A percentile compares a stretch with the other conserved stretches of the same genome.
phyloP scores from a whole-genome alignment of 2,888 invertebrate genomes.

The Argyresthia albistria region DNA sequence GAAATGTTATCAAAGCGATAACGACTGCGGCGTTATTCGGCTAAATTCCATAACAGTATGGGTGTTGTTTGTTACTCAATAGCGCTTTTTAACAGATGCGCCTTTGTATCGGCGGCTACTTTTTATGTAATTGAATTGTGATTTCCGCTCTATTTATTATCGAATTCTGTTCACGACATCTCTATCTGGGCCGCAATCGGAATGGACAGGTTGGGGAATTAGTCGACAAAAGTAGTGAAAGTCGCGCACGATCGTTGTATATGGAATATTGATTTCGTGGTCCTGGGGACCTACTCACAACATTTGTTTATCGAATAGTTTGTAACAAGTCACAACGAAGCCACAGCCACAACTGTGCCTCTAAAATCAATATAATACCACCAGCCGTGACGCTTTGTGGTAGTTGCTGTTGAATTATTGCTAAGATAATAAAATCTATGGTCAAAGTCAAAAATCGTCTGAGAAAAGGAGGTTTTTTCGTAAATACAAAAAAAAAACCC shows the following conservation, averaged over 20 bases:
- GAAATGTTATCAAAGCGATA: slow-evolving; percentile 2
- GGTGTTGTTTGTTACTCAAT: background rate
- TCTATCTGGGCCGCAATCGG: slow-evolving; percentile 22
- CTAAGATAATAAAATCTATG: too few relatives aligned
- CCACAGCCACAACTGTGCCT: too few relatives aligned
- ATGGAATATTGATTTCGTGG: slow-evolving; percentile 2
- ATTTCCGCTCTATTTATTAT: slow-evolving; percentile 34
- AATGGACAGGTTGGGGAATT: slow-evolving; percentile 24
- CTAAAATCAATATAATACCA: too few relatives aligned
- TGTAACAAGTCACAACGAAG: too few relatives aligned
- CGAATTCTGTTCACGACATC: slow-evolving; percentile 33
- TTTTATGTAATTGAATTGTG: background rate
- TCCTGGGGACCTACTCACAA: background rate
- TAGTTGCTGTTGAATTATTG: too few relatives aligned
- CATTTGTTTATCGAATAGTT: too few relatives aligned
- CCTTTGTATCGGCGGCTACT: background rate
- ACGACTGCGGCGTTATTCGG: background rate
- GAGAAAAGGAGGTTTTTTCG: too few relatives aligned
- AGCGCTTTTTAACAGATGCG: background rate
- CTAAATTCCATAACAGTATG: background rate
- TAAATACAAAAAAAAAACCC: too few relatives aligned
- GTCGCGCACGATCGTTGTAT: slow-evolving; percentile 15
- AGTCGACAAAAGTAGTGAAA: slow-evolving; percentile 41
- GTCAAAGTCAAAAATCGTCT: too few relatives aligned
- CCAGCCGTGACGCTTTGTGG: too few relatives aligned